phyloP scores from a whole-genome alignment of 2,888 invertebrate species.

The Lithophane semibrunnea region DNA sequence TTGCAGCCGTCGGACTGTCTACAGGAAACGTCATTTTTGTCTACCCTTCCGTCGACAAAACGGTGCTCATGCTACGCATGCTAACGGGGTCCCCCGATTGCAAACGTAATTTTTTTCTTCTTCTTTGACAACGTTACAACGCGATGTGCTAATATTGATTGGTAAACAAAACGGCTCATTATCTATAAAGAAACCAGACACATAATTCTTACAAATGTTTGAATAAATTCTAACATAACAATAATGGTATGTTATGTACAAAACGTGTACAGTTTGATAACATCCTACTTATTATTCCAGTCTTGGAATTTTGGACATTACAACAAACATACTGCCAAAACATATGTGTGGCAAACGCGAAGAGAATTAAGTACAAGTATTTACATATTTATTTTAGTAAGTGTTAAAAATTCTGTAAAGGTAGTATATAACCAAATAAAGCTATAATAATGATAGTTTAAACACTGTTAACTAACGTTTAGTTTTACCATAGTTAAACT shows the following conservation, averaged over 20 bases:
- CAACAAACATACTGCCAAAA: conserved; percentile 44
- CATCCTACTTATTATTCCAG: conserved; percentile 54
- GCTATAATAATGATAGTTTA: too few species aligned
- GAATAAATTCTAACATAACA: neutral
- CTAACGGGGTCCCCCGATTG: too few species aligned
- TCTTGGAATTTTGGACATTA: conserved; percentile 47
- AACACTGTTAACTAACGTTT: neutral
- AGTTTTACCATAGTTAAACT: neutral
- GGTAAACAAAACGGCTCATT: neutral
- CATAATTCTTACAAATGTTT: neutral
- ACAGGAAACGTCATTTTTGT: too few species aligned
- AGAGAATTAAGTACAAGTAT: conserved; percentile 32
- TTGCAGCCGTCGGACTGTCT: too few species aligned
- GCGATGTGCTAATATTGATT: neutral
- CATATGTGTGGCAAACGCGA: conserved; percentile 29
- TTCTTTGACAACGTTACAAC: neutral
- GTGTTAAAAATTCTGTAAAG: conserved; percentile 10
- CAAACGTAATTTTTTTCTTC: too few species aligned
- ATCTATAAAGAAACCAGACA: neutral
- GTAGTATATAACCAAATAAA: neutral
- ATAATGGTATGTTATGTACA: neutral
- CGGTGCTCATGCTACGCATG: too few species aligned
- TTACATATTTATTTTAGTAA: conserved; percentile 6
- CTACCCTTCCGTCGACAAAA: too few species aligned
- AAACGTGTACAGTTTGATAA: conserved; percentile 29